phyloP scores from a whole-genome alignment of 2,113 vertebrate species.

The Climacteris rufus region DNA sequence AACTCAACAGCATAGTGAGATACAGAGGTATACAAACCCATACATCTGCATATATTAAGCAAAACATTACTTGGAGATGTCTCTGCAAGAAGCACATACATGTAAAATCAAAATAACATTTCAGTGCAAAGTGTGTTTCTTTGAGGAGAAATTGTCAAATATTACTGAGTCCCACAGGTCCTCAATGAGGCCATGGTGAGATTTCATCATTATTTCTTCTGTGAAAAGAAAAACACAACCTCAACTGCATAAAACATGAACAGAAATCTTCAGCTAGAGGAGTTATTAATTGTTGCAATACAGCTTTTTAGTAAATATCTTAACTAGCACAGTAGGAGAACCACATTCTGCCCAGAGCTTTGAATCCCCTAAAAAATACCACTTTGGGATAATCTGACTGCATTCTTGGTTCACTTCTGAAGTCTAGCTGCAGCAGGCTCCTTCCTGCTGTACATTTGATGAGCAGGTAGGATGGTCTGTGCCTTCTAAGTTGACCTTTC shows the following conservation, averaged over 20 bases:
- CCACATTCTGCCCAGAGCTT: not conserved
- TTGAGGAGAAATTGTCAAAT: not conserved
- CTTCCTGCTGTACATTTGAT: not conserved
- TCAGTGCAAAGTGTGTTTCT: not conserved
- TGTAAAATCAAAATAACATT: not conserved
- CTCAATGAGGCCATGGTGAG: not conserved
- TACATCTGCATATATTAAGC: not conserved
- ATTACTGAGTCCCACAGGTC: not conserved
- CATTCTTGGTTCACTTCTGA: not conserved
- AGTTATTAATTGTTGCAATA: not conserved
- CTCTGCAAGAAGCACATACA: not conserved
- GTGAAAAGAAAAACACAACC: not conserved
- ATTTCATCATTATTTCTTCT: not conserved
- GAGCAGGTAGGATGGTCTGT: not conserved
- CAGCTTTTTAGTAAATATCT: not conserved
- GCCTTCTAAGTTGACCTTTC: not conserved
- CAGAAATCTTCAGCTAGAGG: not conserved
- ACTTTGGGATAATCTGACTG: not conserved
- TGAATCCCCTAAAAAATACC: not conserved
- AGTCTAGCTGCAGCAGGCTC: not conserved
- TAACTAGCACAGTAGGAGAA: not conserved
- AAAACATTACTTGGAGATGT: not conserved
- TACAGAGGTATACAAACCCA: rapidly evolving
- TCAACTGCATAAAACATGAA: not conserved
- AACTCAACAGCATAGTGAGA: not conserved